Evolutionary conservation across 2,797 vertebrate genomes (phyloP), one percentile per base, ranked within the genome.

Genomic region (Anabas testudineus): DNA sequence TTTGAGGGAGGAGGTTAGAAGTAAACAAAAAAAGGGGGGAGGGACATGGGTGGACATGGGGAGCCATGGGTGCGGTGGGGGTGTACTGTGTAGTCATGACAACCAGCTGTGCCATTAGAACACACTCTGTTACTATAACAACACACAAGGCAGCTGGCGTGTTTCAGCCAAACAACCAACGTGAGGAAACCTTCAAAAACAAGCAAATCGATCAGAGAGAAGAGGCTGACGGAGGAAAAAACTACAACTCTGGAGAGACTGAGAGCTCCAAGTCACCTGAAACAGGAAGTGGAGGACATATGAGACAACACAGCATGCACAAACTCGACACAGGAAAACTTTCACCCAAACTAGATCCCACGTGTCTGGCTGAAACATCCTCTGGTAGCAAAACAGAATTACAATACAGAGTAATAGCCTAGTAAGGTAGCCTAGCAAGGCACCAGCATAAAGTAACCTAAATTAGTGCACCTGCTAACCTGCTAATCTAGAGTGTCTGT

Each of bases 51-150:
- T 9, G 48, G 7, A 8, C 8, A 10, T 34, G 19, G 24, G 46
- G 15, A 24, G 34, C 22, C 5, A 10, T 12, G 57, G 49, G 52
- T 61, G 67, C 21, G 3, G 36, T 7, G 10, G 49, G 18, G 47
- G 49, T 66, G 68, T 47, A 79, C 83, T 89, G 86, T 87, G 83
- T 76, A 78, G 74, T 82, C 80, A 88, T 86, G 87, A 88, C 87
- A 90, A 91, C 87, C 90, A 82, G 65, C 84, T 85, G 87, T 90
- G 83, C 86, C 84, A 56, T 87, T 86, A 83, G 72, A 86, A 80
- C 82, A 80, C 67, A 83, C 82, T 83, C 49, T 59, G 81, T 87
- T 80, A 87, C 82, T 74, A 76, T 13, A 71, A 75, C 73, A 76
- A 78, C 75, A 78, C 73, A 81, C 76, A 84, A 67, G 62, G 83